A percentile compares a stretch with the other conserved stretches of the same genome.
Conservation (phyloP, 1,140 invertebrate species). For the Aphidius ervi region DNA sequence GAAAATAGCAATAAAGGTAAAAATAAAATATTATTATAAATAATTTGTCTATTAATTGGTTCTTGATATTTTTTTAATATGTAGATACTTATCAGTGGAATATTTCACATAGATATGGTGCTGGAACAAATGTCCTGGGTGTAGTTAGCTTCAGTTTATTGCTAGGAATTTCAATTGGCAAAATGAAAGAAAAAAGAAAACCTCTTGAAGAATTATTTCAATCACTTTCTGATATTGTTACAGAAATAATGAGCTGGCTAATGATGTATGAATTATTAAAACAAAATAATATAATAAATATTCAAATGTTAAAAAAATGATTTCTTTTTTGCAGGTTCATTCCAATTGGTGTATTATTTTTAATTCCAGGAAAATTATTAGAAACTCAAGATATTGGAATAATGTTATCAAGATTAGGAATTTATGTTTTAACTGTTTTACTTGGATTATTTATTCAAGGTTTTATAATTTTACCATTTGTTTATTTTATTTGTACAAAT, state of each 20-base stretch:
- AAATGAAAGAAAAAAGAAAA: conserved; percentile 51
- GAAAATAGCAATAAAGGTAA: conserved; percentile 17
- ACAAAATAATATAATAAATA: conserved; percentile 7
- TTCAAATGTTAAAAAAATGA: no score
- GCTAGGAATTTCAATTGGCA: conserved; percentile 54
- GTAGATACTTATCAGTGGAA: conserved; percentile 45
- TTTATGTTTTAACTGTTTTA: conserved; percentile 64
- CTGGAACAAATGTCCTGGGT: conserved; percentile 59
- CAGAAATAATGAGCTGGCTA: conserved; percentile 57
- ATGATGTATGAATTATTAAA: conserved; percentile 28
- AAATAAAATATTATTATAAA: no score
- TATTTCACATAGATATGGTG: conserved; percentile 41
- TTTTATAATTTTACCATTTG: conserved; percentile 59
- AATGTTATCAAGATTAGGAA: conserved; percentile 62
- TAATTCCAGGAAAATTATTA: conserved; percentile 70
- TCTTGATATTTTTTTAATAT: no score
- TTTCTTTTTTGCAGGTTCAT: conserved; percentile 56
- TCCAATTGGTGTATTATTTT: conserved; percentile 70
- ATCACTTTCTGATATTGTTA: conserved; percentile 53
- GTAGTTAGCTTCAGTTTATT: conserved; percentile 57
- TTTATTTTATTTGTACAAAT: conserved; percentile 60
- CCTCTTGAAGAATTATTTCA: conserved; percentile 54
- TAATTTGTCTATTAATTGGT: no score
- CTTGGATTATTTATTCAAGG: conserved; percentile 62
- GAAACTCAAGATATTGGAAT: conserved; percentile 64